Conservation (phyloP, 2,797 vertebrate genomes). For the Onychomys arenicola region DNA sequence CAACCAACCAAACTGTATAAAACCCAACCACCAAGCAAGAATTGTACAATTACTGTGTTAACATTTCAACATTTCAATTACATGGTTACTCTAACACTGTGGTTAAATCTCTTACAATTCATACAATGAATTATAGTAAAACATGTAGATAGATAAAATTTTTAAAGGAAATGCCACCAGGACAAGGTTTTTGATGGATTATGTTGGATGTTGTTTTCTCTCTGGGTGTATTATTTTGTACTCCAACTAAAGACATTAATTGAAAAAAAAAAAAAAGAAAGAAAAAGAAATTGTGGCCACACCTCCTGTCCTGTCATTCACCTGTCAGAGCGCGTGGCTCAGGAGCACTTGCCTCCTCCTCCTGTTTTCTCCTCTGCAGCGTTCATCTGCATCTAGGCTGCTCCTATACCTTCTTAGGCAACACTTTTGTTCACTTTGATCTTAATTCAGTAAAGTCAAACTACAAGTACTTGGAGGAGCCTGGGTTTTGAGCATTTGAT, state of each 20-base stretch:
- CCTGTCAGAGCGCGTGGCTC: background rate
- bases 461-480: background rate
- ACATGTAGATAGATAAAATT: background rate
- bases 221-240: background rate
- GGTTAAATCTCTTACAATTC: background rate
- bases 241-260: background rate
- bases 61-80: background rate
- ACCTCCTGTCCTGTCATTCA: background rate
- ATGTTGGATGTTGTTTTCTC: background rate
- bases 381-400: background rate
- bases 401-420: background rate
- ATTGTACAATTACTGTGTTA: background rate
- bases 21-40: background rate
- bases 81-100: background rate
- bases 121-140: background rate
- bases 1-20: background rate
- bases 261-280: background rate
- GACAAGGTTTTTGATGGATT: background rate
- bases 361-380: background rate
- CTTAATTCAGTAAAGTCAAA: background rate
- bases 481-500: background rate
- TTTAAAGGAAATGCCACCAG: background rate
- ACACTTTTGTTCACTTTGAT: constrained; percentile 14
- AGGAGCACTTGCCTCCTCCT: background rate
- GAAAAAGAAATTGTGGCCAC: background rate